Conservation (phyloP, 2,797 vertebrate species). For the Silurus aristotelis region DNA sequence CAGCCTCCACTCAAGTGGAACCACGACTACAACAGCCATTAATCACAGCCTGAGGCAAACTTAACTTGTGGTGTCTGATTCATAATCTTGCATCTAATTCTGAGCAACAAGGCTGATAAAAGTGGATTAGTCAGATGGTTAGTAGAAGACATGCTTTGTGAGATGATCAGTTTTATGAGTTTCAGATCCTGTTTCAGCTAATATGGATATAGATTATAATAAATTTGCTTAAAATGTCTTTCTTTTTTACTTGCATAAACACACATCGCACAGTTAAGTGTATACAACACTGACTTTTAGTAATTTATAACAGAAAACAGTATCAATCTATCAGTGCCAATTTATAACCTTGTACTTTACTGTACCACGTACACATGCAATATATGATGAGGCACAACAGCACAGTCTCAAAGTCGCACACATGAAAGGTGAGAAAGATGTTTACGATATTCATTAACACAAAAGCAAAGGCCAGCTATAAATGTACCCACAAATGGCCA, state of each 20-base stretch:
- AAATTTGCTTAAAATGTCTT: too few species aligned
- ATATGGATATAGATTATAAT: neutral
- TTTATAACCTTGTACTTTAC: neutral
- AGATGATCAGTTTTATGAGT: neutral
- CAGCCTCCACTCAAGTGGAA: conserved; percentile 41
- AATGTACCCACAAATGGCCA: conserved; percentile 1
- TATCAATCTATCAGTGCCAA: neutral
- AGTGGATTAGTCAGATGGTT: conserved; percentile 3
- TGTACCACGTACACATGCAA: conserved; percentile 31
- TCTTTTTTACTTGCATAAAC: neutral
- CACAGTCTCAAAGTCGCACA: neutral
- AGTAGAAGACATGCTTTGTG: neutral
- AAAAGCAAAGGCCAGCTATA: conserved; percentile 12
- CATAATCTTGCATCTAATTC: neutral
- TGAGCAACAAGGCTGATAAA: neutral
- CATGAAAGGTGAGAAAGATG: conserved; percentile 5
- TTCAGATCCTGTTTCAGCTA: neutral
- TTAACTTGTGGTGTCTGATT: conserved; percentile 17
- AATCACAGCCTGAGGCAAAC: conserved; percentile 46
- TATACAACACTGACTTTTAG: neutral
- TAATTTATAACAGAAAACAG: neutral
- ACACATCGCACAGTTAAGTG: neutral
- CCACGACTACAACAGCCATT: conserved; percentile 50
- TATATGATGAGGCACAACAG: neutral
- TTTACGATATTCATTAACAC: conserved; percentile 1